Percentiles rank a stretch among this genome's conserved stretches.
Evolutionary conservation across 2,113 vertebrate species (phyloP).

Genomic region (Takifugu bimaculatus): DNA sequence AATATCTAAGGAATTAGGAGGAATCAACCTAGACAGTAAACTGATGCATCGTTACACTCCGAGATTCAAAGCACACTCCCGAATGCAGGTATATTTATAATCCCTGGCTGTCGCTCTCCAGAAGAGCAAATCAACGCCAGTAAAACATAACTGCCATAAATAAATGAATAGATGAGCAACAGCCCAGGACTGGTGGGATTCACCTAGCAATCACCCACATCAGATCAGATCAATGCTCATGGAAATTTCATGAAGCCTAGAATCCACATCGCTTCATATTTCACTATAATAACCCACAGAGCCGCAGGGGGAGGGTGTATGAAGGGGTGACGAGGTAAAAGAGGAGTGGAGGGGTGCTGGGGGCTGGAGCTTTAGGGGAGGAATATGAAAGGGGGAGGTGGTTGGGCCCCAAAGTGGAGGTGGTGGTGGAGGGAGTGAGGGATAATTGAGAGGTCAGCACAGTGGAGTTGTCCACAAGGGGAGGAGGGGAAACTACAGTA

Average conservation of each 20-base stretch:
- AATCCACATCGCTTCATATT: conserved; percentile 79
- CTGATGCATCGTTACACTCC: conserved; percentile 34
- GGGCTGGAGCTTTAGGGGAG: conserved; percentile 39
- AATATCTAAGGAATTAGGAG: conserved; percentile 31
- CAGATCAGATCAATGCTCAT: conserved; percentile 79
- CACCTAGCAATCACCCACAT: conserved; percentile 78
- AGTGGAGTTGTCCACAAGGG: conserved; percentile 31
- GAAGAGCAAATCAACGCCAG: conserved; percentile 74
- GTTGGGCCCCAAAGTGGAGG: conserved; percentile 17
- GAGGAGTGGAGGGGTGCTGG: conserved; percentile 19
- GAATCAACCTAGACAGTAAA: conserved; percentile 20
- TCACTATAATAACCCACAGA: conserved; percentile 76
- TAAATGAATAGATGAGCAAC: conserved; percentile 74
- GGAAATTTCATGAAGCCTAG: conserved; percentile 82
- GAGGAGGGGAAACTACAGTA: conserved; percentile 24
- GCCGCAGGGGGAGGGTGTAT: conserved; percentile 56
- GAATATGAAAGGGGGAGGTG: conserved; percentile 16
- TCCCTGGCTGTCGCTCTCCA: conserved; percentile 71
- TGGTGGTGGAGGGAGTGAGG: conserved; percentile 11
- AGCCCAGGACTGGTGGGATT: conserved; percentile 74
- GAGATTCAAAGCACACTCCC: conserved; percentile 62
- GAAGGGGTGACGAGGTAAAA: conserved; percentile 37
- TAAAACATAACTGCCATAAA: conserved; percentile 77
- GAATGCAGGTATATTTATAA: conserved; percentile 74
- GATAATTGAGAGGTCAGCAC: conserved; percentile 67